A percentile compares a stretch with the other conserved stretches of the same genome.
Conservation (phyloP, 2,888 invertebrate genomes). For the Idaea biselata region DNA sequence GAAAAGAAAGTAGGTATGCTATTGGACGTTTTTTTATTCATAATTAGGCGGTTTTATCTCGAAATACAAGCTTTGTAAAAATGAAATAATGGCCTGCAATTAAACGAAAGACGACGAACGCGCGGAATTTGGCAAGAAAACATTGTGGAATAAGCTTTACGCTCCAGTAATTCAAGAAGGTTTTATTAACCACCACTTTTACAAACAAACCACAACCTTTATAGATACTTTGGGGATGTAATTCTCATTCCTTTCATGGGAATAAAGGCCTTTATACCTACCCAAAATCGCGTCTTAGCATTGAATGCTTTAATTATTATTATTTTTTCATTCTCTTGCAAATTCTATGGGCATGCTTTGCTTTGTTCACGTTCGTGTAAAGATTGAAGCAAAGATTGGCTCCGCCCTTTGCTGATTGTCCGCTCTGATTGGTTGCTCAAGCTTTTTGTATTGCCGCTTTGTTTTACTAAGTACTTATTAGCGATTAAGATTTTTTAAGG, state of each 20-base stretch:
- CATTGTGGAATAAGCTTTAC: slow-evolving; percentile 12
- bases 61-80: background rate
- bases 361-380: slow-evolving; percentile 58
- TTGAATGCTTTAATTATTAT: slow-evolving; percentile 64
- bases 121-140: slow-evolving; percentile 9
- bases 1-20: background rate
- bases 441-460: slow-evolving; percentile 67
- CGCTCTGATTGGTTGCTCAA: slow-evolving; percentile 61
- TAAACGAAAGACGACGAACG: background rate
- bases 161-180: slow-evolving; percentile 12
- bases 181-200: slow-evolving; percentile 23
- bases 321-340: slow-evolving; percentile 55
- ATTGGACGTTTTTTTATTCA: background rate
- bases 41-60: background rate
- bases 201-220: slow-evolving; percentile 22
- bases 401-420: slow-evolving; percentile 61
- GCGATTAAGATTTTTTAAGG: slow-evolving; percentile 37
- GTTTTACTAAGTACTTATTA: slow-evolving; percentile 60
- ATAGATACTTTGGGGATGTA: slow-evolving; percentile 23
- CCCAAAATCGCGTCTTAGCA: slow-evolving; percentile 31
- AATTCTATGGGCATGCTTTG: slow-evolving; percentile 62
- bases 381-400: slow-evolving; percentile 59
- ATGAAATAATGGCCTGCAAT: slow-evolving; percentile 2
- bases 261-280: slow-evolving; percentile 34
- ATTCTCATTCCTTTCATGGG: slow-evolving; percentile 33